Conservation (phyloP, 2,113 vertebrate species). For the Helogale parvula region DNA sequence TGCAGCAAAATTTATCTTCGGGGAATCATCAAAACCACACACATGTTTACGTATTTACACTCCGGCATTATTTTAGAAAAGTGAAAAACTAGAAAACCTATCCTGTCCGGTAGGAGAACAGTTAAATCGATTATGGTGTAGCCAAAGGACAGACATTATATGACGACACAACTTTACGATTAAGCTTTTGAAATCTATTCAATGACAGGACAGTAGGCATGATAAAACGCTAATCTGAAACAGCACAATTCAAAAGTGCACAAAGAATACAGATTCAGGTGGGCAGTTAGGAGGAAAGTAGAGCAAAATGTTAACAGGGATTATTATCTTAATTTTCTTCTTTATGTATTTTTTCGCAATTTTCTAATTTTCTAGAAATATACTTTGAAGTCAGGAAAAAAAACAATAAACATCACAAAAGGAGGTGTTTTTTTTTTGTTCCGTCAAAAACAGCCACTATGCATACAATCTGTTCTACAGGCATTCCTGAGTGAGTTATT, state of each 20-base stretch:
- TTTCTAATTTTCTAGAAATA: conserved; percentile 57
- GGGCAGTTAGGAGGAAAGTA: background rate
- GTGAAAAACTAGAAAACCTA: background rate
- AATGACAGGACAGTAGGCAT: background rate
- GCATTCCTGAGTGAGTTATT: conserved; percentile 55
- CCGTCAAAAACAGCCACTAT: conserved; percentile 37
- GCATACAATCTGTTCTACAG: conserved; percentile 18
- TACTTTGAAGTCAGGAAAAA: conserved; percentile 32
- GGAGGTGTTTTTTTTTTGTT: background rate
- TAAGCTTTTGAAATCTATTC: conserved; percentile 24
- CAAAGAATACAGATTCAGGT: background rate
- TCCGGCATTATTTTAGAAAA: background rate
- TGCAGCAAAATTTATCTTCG: background rate
- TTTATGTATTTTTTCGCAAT: background rate
- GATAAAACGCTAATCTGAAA: conserved; percentile 27
- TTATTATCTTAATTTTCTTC: conserved; percentile 51
- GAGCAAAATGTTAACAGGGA: background rate
- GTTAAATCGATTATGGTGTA: background rate
- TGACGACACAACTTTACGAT: background rate
- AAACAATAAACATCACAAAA: conserved; percentile 46
- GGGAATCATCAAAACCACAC: background rate
- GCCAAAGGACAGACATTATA: background rate
- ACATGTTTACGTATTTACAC: background rate
- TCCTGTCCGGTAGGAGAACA: background rate
- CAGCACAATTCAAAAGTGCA: background rate